These are phyloP conservation scores for Loripinus fragilis DNA, from an alignment of 2,888 invertebrate genomes.

Conservation along the genomic window DNA sequence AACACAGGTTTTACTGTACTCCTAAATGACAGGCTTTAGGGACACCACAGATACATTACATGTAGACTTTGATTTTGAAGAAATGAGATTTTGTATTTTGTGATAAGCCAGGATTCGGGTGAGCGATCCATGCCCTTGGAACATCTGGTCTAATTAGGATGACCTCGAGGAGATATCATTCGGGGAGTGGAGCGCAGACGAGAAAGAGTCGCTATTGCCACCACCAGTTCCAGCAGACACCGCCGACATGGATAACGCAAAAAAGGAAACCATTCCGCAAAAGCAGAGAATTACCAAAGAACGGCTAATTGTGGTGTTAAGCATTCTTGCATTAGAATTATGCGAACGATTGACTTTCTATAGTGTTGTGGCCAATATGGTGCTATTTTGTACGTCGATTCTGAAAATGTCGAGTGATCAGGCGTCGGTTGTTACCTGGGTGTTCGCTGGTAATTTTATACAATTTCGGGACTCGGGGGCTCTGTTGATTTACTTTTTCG, in stretches of 20 bases:
- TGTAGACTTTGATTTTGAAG: too few species aligned
- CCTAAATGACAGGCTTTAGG: too few species aligned
- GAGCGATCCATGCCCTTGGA: too few species aligned
- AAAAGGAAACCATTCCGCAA: background rate
- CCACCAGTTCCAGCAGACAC: background rate
- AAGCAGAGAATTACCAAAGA: slow-evolving; percentile 34
- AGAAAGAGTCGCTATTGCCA: background rate
- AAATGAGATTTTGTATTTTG: too few species aligned
- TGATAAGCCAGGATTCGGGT: too few species aligned
- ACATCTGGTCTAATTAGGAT: slow-evolving; percentile 2
- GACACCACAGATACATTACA: too few species aligned
- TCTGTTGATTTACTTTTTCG: too few species aligned
- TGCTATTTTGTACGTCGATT: slow-evolving; percentile 74
- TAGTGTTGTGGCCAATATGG: slow-evolving; percentile 76
- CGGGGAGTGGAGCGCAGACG: background rate
- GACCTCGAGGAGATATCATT: background rate
- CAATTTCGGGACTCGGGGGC: too few species aligned
- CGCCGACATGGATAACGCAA: background rate
- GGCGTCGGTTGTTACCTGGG: slow-evolving; percentile 70
- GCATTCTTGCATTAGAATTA: slow-evolving; percentile 73
- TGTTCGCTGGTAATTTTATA: slow-evolving; percentile 79
- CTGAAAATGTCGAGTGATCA: slow-evolving; percentile 66
- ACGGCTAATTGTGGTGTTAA: slow-evolving; percentile 62
- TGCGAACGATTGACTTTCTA: slow-evolving; percentile 79
- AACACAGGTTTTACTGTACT: too few species aligned